Evolutionary conservation across 2,888 invertebrate species (phyloP), one percentile per base, ranked within the genome.

Genomic region (Flexamia atlantica): DNA sequence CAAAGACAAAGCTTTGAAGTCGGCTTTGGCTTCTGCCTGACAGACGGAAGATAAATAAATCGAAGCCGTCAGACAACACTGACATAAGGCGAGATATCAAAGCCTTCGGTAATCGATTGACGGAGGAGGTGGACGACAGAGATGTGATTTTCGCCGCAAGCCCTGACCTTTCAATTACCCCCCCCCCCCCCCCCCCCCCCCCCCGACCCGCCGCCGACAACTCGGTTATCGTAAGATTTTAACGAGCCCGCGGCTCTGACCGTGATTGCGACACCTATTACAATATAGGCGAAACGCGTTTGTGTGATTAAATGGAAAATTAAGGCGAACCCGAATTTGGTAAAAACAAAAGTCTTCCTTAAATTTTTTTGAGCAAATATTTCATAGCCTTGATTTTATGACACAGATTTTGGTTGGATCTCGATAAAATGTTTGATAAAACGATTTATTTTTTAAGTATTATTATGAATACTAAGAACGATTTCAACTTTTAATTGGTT

Each of bases 91-190:
- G 28, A 50, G 9, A 40, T 72, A 50, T 76, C 76, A 76, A 76
- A 76, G 76, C n/a, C 50, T 74, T 42, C 40, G 50, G 50, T 76
- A 50, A 76, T 76, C 76, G 76, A 76, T 76, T 76, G 50, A 76
- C 2, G 42, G 50, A 7, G 3, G 42, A 40, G 72, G 72, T 25
- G 12, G 68, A 12, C 28, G 32, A 28, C 14, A 68, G 20, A 40
- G 72, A 72, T 72, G 42, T 72, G 72, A 72, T 72, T 72, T 72
- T 3, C 36, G 42, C 72, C 40, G 32, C 36, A 36, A 40, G 72
- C 42, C 23, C 42, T 12, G 42, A 17, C 72, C 36, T 32, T 70
- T n/a, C 68, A 28, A 72, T 72, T 72, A 72, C 4, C 53, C 42
- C 0, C 20, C 40, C 40, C 4, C 17, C 70, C 28, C 70, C n/a